A percentile compares a stretch with the other conserved stretches of the same genome.
Conservation (phyloP, 2,888 invertebrate genomes). For the Scaeva pyrastri region DNA sequence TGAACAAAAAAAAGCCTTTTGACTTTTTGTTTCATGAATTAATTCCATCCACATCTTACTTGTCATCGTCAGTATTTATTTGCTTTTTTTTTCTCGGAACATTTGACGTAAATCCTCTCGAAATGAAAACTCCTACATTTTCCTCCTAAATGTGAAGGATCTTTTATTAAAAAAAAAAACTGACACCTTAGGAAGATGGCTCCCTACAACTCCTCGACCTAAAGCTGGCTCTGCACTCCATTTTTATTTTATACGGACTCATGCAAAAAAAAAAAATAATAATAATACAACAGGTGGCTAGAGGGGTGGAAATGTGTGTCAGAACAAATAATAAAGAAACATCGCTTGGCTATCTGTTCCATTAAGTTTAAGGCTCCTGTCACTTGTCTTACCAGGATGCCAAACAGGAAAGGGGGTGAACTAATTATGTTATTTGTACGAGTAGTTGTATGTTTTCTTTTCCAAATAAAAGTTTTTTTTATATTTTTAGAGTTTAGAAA, state of each 20-base stretch:
- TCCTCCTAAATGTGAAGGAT: slow-evolving; percentile 16
- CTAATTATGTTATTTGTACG: not conserved
- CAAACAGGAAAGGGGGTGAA: not conserved
- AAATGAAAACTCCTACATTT: slow-evolving; percentile 29
- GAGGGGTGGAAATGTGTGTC: not conserved
- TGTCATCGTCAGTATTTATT: slow-evolving; percentile 3
- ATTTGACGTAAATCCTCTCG: slow-evolving; percentile 3
- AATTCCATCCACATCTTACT: not conserved
- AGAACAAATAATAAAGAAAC: not conserved
- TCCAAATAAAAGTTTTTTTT: too few relatives aligned
- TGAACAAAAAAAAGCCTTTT: not conserved
- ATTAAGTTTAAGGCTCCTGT: slow-evolving; percentile 25
- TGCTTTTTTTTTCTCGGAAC: not conserved
- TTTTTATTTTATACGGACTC: not conserved
- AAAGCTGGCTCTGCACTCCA: too few relatives aligned
- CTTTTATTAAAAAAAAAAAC: slow-evolving; percentile 25
- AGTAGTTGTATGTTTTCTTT: too few relatives aligned
- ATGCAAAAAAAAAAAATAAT: not conserved
- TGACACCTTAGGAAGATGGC: slow-evolving; percentile 23
- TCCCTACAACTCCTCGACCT: not conserved
- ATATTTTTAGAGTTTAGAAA: too few relatives aligned
- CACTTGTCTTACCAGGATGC: slow-evolving; percentile 11
- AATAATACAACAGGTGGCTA: not conserved
- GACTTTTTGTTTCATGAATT: not conserved
- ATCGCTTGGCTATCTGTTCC: not conserved